Conservation (phyloP, 2,113 vertebrate genomes). For the Corythoichthys haematopterus region DNA sequence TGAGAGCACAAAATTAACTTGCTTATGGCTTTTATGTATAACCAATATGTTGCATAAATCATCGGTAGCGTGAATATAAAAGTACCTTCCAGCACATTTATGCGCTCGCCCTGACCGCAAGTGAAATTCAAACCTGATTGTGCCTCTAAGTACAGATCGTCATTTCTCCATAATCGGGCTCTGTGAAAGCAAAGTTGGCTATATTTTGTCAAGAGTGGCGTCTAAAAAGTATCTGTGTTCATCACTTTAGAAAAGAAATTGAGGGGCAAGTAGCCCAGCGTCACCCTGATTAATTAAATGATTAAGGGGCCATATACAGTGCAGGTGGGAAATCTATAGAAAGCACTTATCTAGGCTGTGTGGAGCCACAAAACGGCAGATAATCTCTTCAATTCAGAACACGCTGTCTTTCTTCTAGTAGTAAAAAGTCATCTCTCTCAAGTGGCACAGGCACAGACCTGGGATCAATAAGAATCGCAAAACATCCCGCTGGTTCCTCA, state of each 20-base stretch:
- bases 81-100: not conserved
- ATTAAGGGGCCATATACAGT: not conserved
- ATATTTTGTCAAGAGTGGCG: too few relatives aligned
- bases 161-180: too few relatives aligned
- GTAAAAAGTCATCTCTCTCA: slow-evolving; percentile 35
- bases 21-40: not conserved
- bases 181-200: too few relatives aligned
- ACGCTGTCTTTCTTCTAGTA: slow-evolving; percentile 30
- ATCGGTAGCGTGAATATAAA: not conserved
- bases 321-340: not conserved
- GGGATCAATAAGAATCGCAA: slow-evolving; percentile 38
- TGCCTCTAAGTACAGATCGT: not conserved
- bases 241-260: not conserved
- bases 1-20: not conserved
- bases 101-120: not conserved
- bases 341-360: not conserved
- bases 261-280: not conserved
- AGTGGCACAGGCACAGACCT: slow-evolving; percentile 22
- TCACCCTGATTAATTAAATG: not conserved
- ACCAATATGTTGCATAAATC: not conserved
- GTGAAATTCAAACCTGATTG: not conserved
- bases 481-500: not conserved
- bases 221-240: not conserved
- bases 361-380: not conserved
- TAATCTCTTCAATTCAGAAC: not conserved